Conservation (phyloP, 2,797 vertebrate species). For the Myotis daubentonii region DNA sequence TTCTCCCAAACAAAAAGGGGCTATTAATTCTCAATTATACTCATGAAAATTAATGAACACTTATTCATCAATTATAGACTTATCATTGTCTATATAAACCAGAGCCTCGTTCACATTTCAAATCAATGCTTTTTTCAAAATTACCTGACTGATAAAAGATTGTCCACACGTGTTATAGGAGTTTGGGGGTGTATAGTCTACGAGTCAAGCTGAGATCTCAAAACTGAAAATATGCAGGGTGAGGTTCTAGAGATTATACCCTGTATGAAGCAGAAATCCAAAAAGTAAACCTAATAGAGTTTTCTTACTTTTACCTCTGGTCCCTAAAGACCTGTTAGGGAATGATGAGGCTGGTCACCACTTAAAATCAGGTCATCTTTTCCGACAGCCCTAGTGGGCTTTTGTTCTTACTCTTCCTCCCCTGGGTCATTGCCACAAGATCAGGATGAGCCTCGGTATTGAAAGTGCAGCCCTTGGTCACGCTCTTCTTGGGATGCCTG, state of each 20-base stretch:
- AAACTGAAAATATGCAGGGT: background rate
- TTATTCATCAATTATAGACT: background rate
- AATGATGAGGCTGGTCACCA: background rate
- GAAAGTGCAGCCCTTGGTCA: background rate
- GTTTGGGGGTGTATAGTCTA: background rate
- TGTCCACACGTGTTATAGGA: background rate
- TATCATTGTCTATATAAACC: background rate
- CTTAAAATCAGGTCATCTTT: background rate
- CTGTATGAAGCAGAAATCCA: background rate
- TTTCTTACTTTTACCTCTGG: background rate
- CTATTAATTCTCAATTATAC: background rate
- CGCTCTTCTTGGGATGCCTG: background rate
- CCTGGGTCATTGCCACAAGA: background rate
- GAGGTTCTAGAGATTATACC: background rate
- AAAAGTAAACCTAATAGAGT: background rate
- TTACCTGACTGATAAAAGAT: background rate
- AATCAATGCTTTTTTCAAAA: constrained; percentile 12
- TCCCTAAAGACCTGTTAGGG: background rate
- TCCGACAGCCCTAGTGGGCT: background rate
- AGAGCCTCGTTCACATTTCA: background rate
- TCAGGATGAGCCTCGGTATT: background rate
- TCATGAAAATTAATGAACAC: background rate
- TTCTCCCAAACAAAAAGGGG: background rate
- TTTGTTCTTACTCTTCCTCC: background rate
- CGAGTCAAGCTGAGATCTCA: background rate